Conservation (phyloP, 2,888 invertebrate species). For the Xestia c-nigrum region DNA sequence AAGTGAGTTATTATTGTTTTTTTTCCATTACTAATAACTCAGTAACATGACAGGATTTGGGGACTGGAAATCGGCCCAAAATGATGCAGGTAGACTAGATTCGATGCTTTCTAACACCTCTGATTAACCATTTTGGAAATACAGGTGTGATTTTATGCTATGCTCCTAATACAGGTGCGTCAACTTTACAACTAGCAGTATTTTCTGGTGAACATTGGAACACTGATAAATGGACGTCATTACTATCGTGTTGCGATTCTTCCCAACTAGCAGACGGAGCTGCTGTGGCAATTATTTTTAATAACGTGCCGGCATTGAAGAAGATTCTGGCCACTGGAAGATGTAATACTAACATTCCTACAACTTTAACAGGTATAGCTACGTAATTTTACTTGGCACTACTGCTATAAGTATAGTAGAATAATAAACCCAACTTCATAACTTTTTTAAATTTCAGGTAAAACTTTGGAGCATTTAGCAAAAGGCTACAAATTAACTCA, state of each 20-base stretch:
- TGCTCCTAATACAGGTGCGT: slow-evolving; percentile 77
- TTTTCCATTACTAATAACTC: background rate
- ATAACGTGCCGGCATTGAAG: slow-evolving; percentile 80
- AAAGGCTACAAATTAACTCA: slow-evolving; percentile 84
- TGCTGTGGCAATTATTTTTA: slow-evolving; percentile 86
- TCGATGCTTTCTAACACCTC: background rate
- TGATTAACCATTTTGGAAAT: background rate
- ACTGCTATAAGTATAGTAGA: background rate
- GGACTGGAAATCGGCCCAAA: background rate
- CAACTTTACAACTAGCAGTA: slow-evolving; percentile 86
- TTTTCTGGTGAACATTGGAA: slow-evolving; percentile 84
- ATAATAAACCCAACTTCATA: background rate
- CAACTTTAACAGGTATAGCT: slow-evolving; percentile 82
- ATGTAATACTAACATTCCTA: slow-evolving; percentile 86
- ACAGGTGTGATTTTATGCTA: background rate
- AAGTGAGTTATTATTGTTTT: background rate
- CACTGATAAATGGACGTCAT: slow-evolving; percentile 80
- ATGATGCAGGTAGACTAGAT: background rate
- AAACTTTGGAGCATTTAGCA: slow-evolving; percentile 84
- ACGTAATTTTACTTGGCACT: background rate
- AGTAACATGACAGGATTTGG: background rate
- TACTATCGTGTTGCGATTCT: slow-evolving; percentile 85
- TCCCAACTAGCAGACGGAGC: slow-evolving; percentile 88
- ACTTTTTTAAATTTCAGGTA: slow-evolving; percentile 73
- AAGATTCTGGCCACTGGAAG: slow-evolving; percentile 84